Base-by-base conservation (phyloP, 2,888 invertebrate species). In the Drosophila aldrichi region DNA sequence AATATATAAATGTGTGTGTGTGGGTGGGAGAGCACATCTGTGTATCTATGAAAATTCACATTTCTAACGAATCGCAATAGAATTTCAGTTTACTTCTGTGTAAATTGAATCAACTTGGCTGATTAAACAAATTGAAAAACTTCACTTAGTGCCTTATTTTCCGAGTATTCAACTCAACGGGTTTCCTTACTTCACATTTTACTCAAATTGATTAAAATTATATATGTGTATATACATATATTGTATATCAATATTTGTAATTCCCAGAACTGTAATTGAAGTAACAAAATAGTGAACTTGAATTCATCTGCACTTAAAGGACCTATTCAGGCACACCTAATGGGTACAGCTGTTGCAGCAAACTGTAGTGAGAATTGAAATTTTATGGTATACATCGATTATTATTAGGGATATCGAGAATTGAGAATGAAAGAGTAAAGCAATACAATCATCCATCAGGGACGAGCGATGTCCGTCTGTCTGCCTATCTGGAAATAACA, bases 121-220 rank as follows among this genome's bases (percentile, higher is more conserved):
- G 32, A 49, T 32, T 32, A 49, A 34, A 49, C 18, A 32, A 32
- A 32, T 49, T 32, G 49, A 49, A 49, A 32, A 49, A 29, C 46
- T 32, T 20, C 7, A 32, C 49, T 48, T 49, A 32, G 32, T 49
- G 32, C 32, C 32, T 34, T 49, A 18, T 18, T 49, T 49, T 49
- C 18, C 18, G 18, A 49, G 32, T 32, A 49, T 49, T 32, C 18
- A 18, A 18, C 32, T 32, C 7, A 48, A 32, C 3, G 18, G 3
- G n/a, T 49, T 18, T 18, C 18, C n/a, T 32, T 18, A 18, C 14
- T 12, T 12, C n/a, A 18, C 18, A 49, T 12, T 49, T 32, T 49
- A 10, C 12, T 32, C 18, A 32, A 49, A 18, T 49, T 48, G n/a
- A 29, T 48, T 48, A 12, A 32, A 32, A 7, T 18, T 49, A 2